Evolutionary conservation across 2,888 invertebrate genomes (phyloP), one percentile per base, ranked within the genome.

Genomic region (Neoitamus cyanurus): DNA sequence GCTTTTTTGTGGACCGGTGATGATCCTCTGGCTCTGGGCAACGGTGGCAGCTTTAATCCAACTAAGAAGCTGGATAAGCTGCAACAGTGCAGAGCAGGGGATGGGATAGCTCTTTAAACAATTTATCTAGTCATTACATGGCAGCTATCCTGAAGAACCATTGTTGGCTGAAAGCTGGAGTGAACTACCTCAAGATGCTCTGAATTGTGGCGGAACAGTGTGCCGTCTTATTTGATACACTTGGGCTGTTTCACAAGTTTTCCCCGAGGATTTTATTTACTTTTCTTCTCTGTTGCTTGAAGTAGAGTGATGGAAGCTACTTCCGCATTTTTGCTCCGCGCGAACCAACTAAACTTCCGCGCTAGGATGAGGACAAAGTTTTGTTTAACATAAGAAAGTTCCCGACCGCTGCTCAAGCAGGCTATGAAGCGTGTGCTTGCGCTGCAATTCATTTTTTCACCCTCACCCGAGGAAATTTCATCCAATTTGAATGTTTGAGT

Each of bases 401-500:
- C 25, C 15, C 58, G 6, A 58, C 58, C 20, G 58, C 58, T 20
- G 9, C 25, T 58, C 7, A 15, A 58, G 20, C 6, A 42, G n/a
- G 25, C 58, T 58, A 25, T 58, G 58, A 58, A 58, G 25, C 15
- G 15, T 25, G 7, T 58, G 25, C 9, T 58, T 58, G 15, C 25
- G 58, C 20, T 58, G 58, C 58, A 58, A 58, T 58, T 58, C 25
- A 58, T 9, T 58, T 58, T 30, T 28, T 70, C 6, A 70, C 6
- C n/a, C n/a, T 70, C 25, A n/a, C 30, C 20, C 9, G 25, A 15
- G 36, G 34, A 34, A 73, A 20, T 73, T 73, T 34, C 20, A 36
- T 36, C 31, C 36, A 73, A 73, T 36, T 73, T 36, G 36, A 73
- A 73, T 73, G 36, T 73, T 73, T 73, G 31, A 73, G 73, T 73